Base-by-base conservation (phyloP, 30 jellyfish, hydroid and myxozoan species). In the Rhopilema esculentum region DNA sequence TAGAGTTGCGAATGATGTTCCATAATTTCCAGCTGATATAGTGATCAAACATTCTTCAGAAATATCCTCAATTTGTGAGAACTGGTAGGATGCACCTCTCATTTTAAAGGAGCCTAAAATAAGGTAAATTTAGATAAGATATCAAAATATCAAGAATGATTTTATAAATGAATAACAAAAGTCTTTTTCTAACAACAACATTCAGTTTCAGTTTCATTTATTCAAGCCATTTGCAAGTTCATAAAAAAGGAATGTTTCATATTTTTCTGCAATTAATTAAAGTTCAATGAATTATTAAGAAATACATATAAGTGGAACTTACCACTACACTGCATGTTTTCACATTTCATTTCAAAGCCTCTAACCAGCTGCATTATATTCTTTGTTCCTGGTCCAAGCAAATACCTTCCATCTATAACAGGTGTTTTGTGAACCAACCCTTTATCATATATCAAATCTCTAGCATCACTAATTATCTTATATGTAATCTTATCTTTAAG, bases 1-100 rank as follows among this genome's bases (percentile, higher is more conserved):
- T 31, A 90, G 92, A 27, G 27, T 85, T 19, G 97, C 96, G 82
- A 95, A 95, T 50, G 99, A 93, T 31, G 92, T 86, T 16, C 99
- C 99, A 86, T 95, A 95, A 87, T 95, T 95, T 9, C 99, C 99
- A 51, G 97, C 99, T 0, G 99, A 95, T 75, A 95, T 95, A 29
- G 99, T 95, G 21, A 95, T 93, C 33, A 95, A 62, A n/a, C 73
- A 63, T 72, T 82, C 76, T 0, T 72, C 50, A 20, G 52, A 49
- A 15, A 69, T 40, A 25, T 84, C 79, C 4, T 64, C 69, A 26
- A 76, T 26, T 28, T 75, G 75, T 24, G 92, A 82, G 80, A 95
- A 90, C 74, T 95, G 99, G 40, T 82, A 73, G 51, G 90, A 49
- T 4, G 97, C 97, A 48, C 99, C 99, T 51, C 99, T 87, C 27